Evolutionary conservation across 2,113 vertebrate genomes (phyloP).

Genomic region (Hemibagrus wyckioides): DNA sequence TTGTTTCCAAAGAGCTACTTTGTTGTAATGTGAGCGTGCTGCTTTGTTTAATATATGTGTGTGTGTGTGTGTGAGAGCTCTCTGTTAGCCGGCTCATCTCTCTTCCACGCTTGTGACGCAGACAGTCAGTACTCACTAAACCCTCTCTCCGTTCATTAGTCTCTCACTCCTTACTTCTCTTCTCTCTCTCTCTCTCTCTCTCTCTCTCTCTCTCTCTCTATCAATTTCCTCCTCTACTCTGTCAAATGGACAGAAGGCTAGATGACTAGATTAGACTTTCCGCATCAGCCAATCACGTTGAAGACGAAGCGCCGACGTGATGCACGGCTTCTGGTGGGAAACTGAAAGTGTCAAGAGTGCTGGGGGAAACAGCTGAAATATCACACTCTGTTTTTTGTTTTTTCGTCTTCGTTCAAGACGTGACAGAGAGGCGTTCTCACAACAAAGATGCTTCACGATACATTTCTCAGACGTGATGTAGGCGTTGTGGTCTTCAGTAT

Average conservation of each 20-base stretch:
- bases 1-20: not conserved
- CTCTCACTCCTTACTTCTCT: not conserved
- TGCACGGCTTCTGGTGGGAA: not conserved
- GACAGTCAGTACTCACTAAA: not conserved
- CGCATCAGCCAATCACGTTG: not conserved
- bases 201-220: not conserved
- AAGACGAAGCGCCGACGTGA: not conserved
- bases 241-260: not conserved
- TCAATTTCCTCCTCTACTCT: not conserved
- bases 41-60: conserved; percentile 15
- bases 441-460: too few species aligned
- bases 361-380: not conserved
- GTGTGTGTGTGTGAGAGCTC: conserved; percentile 35
- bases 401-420: not conserved
- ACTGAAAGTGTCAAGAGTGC: not conserved
- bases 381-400: not conserved
- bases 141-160: not conserved
- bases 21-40: not conserved
- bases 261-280: conserved; percentile 11
- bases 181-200: not conserved
- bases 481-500: too few species aligned
- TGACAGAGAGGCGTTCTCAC: too few species aligned
- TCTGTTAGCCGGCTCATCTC: not conserved
- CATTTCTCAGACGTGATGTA: too few species aligned
- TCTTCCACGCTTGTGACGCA: not conserved